Evolutionary conservation across 1,140 invertebrate species (phyloP), one percentile per base, ranked within the genome.

Genomic region (Anthonomus grandis): DNA sequence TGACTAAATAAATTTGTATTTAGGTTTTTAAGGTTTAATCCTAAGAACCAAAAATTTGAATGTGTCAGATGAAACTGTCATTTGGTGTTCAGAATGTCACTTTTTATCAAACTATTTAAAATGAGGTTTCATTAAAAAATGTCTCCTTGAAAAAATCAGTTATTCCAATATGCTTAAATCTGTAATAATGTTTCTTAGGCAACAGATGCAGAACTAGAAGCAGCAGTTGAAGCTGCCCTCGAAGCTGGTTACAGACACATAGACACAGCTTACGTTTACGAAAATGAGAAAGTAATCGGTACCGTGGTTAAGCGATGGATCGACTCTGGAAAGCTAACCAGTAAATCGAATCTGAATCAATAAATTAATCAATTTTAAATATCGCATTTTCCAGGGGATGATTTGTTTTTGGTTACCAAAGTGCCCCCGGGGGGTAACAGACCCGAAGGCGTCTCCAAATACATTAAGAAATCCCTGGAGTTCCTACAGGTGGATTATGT

Each of bases 401-500:
- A 93, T 22, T 73, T 93, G 18, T 94, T 90, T 71, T 79, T 93
- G 51, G 86, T 86, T 1, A 90, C 90, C 13, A 93, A 92, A 75
- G 80, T 90, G 73, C 76, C 76, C 58, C 68, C 75, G n/a, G 50
- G 69, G 51, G 72, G 77, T 66, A 65, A 66, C 45, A 76, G 83
- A 22, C 81, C 87, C 13, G 80, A 81, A 2, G 81, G 85, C 49
- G 89, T 94, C 12, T 80, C 83, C 57, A 83, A 83, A 34, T 89
- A 81, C 59, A 70, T 93, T 15, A 83, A 83, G 27, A 73, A 84
- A 46, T 93, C 91, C 0, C 71, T 95, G 21, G 73, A 81, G 42
- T 82, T 81, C 31, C 73, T 94, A n/a, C 81, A 86, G 59, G 66
- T 91, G 47, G 81, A 87, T 50, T 95, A 94, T 67, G 71, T 95